Conservation (phyloP, 35 echinoderm and acorn worm genomes). For the Ophioderma brevispina region DNA sequence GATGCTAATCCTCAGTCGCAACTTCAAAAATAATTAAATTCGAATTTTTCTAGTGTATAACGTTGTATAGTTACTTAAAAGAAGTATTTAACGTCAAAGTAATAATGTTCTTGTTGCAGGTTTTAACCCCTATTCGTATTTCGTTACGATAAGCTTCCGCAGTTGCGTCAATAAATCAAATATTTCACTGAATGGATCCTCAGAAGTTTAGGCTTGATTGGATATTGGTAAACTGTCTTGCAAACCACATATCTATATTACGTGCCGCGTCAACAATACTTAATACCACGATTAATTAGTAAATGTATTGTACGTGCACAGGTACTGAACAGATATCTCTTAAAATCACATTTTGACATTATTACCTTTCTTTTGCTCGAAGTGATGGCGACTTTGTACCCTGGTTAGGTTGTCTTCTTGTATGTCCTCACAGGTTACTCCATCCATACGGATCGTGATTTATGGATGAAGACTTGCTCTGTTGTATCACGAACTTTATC, state of each 20-base stretch:
- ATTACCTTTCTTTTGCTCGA: slow-evolving; percentile 98
- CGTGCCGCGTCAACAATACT: too few species aligned
- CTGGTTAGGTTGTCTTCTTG: slow-evolving; percentile 67
- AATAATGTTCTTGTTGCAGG: too few species aligned
- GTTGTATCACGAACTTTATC: slow-evolving; percentile 86
- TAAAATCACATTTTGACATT: neutral
- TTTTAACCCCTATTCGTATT: slow-evolving; percentile 98
- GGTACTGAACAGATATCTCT: too few species aligned
- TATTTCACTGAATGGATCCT: slow-evolving; percentile 95
- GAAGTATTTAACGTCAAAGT: too few species aligned
- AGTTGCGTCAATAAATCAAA: slow-evolving; percentile 88
- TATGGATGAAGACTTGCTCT: slow-evolving; percentile 81
- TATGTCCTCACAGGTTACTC: slow-evolving; percentile 80
- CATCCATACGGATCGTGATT: slow-evolving; percentile 97
- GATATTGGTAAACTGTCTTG: slow-evolving; percentile 89
- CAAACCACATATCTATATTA: too few species aligned
- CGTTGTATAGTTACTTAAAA: too few species aligned
- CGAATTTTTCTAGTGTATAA: too few species aligned
- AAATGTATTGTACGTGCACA: too few species aligned
- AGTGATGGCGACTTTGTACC: slow-evolving; percentile 92
- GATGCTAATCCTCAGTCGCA: too few species aligned
- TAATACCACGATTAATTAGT: too few species aligned
- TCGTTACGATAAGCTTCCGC: slow-evolving; percentile 70
- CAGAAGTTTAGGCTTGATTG: slow-evolving; percentile 79
- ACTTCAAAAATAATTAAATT: too few species aligned